These are phyloP conservation scores for Coelopa frigida DNA, from an alignment of 1,140 invertebrate genomes.

Conservation along the genomic window DNA sequence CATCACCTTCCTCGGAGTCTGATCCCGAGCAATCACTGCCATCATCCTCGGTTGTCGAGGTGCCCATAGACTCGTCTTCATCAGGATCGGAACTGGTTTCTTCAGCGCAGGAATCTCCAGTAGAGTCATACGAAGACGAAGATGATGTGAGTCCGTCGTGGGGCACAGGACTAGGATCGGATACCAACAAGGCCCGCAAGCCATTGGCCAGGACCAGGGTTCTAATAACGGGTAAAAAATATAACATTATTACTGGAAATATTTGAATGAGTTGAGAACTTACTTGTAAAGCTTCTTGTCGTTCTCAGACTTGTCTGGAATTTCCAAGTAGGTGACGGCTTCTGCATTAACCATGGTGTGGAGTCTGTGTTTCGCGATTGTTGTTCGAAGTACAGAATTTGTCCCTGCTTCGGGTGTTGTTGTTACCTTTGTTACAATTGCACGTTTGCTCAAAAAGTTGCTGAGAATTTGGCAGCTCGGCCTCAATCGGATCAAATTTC, in stretches of 20 bases:
- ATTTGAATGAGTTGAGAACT: conserved; percentile 10
- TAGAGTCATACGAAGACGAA: conserved; percentile 22
- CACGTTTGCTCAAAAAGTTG: no score
- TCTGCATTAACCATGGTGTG: no score
- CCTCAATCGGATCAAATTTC: no score
- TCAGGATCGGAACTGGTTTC: conserved; percentile 17
- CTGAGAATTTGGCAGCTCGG: no score
- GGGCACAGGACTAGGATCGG: conserved; percentile 47
- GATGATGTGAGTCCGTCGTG: conserved; percentile 32
- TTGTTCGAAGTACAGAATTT: no score
- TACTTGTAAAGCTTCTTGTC: conserved; percentile 55
- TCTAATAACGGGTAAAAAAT: conserved; percentile 42
- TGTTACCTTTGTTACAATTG: no score
- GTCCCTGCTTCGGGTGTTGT: no score
- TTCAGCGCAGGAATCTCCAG: conserved; percentile 16
- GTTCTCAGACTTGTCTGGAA: conserved; percentile 51
- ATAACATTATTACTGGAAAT: not conserved
- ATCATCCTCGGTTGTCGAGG: conserved; percentile 25
- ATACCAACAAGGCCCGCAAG: conserved; percentile 59
- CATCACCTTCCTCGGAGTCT: conserved; percentile 42
- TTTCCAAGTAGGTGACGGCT: conserved; percentile 32
- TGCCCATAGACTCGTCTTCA: conserved; percentile 16
- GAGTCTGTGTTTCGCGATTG: no score
- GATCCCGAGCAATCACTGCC: conserved; percentile 43
- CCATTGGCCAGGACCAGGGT: conserved; percentile 61